These are phyloP conservation scores for Cloeon dipterum DNA, from an alignment of 2,888 invertebrate genomes.

Conservation along the genomic window DNA sequence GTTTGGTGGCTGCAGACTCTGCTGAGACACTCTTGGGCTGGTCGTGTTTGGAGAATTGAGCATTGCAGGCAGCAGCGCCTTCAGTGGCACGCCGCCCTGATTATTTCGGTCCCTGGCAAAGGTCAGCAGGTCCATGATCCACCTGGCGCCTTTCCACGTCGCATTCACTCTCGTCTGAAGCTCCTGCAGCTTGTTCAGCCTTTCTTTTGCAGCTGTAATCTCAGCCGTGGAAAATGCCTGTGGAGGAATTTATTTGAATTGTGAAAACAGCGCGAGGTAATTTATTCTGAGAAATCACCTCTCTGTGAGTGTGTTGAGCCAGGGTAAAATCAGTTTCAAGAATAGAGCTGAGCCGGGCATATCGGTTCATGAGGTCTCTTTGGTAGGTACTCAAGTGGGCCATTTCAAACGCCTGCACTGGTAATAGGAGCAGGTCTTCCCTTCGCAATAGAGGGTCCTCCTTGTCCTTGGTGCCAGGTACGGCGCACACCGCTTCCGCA, in stretches of 20 bases:
- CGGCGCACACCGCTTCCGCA: constrained; percentile 77
- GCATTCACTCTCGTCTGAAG: constrained; percentile 66
- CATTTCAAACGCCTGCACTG: constrained; percentile 76
- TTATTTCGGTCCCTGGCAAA: constrained; percentile 60
- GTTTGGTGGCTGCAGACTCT: constrained; percentile 5
- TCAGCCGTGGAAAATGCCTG: constrained; percentile 79
- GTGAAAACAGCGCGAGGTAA: constrained; percentile 3
- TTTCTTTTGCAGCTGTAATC: constrained; percentile 62
- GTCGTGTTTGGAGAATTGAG: constrained; percentile 11
- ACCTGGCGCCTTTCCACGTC: constrained; percentile 84
- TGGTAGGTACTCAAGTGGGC: constrained; percentile 90
- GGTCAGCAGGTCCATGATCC: constrained; percentile 89
- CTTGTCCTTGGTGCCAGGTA: constrained; percentile 46
- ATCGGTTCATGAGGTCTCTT: constrained; percentile 67
- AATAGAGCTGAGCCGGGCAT: constrained; percentile 79
- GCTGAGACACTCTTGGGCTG: constrained; percentile 3
- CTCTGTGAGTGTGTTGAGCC: constrained; percentile 80
- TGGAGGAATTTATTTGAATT: constrained; percentile 2
- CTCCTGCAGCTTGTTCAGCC: constrained; percentile 57
- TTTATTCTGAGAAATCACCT: constrained; percentile 21
- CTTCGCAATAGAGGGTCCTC: constrained; percentile 57
- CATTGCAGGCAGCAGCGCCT: constrained; percentile 17
- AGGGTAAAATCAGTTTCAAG: constrained; percentile 77
- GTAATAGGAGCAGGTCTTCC: constrained; percentile 67
- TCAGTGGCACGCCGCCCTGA: constrained; percentile 16